Evolutionary conservation across 1,140 invertebrate genomes (phyloP).

Genomic region (Heliconius nattereri): DNA sequence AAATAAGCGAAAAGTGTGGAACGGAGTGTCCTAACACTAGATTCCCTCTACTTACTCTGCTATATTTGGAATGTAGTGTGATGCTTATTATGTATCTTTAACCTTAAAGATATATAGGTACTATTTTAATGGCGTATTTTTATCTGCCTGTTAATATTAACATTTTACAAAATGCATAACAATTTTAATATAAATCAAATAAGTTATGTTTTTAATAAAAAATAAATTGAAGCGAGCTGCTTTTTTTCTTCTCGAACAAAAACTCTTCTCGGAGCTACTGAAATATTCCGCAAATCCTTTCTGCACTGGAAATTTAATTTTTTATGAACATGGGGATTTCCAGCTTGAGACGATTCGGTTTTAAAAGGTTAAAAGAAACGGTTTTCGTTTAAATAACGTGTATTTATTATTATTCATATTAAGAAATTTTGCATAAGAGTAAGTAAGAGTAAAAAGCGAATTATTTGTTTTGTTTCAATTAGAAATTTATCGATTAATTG

Average conservation of each 20-base stretch:
- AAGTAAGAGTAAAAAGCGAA: not conserved
- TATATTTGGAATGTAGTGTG: no score
- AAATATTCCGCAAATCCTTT: slow-evolving; percentile 37
- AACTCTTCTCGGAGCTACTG: slow-evolving; percentile 31
- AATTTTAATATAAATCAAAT: not conserved
- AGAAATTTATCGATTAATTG: no score
- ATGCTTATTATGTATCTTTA: no score
- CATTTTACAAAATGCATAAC: not conserved
- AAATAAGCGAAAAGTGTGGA: not conserved
- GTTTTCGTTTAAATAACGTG: slow-evolving; percentile 25
- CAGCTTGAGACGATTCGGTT: slow-evolving; percentile 29
- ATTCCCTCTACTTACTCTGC: not conserved
- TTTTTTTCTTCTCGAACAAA: slow-evolving; percentile 29
- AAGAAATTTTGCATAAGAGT: not conserved
- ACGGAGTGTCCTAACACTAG: not conserved
- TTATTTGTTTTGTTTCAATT: no score
- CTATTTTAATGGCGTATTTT: no score
- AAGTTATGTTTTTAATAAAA: slow-evolving; percentile 17
- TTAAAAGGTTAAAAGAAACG: slow-evolving; percentile 32
- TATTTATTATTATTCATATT: slow-evolving; percentile 18
- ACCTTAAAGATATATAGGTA: no score
- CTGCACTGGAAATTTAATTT: slow-evolving; percentile 29
- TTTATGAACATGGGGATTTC: slow-evolving; percentile 37
- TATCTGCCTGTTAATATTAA: not conserved
- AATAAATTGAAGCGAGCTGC: slow-evolving; percentile 14